Evolutionary conservation across 1,140 invertebrate species (phyloP).

Genomic region (Tetranychus urticae): DNA sequence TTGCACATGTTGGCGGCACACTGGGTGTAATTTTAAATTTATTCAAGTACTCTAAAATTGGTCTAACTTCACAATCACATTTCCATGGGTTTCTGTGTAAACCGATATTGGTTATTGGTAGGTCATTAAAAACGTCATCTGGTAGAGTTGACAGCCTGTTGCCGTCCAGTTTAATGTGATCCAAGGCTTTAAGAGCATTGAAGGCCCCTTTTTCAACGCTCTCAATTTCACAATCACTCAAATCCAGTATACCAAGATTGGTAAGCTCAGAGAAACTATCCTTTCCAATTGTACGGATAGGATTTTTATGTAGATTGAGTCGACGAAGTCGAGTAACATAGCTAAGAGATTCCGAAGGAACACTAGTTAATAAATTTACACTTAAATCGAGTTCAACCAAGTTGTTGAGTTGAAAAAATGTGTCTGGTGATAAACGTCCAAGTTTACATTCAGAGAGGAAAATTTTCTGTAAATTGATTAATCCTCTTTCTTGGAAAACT

Average conservation of each 20-base stretch:
- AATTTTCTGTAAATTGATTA: slow-evolving; percentile 64
- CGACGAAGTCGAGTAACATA: slow-evolving; percentile 44
- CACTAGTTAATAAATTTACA: slow-evolving; percentile 35
- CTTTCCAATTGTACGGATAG: slow-evolving; percentile 36
- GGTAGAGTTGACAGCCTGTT: slow-evolving; percentile 34
- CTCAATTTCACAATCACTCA: slow-evolving; percentile 52
- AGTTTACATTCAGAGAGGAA: slow-evolving; percentile 55
- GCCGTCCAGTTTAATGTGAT: slow-evolving; percentile 46
- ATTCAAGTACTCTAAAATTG: slow-evolving; percentile 47
- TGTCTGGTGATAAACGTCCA: slow-evolving; percentile 45
- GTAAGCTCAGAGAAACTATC: slow-evolving; percentile 39
- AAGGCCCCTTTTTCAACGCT: slow-evolving; percentile 43
- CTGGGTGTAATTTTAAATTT: slow-evolving; percentile 43
- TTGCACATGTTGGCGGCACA: slow-evolving; percentile 36
- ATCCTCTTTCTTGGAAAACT: slow-evolving; percentile 46
- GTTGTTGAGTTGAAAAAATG: slow-evolving; percentile 16
- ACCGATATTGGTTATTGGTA: slow-evolving; percentile 45
- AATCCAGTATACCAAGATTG: slow-evolving; percentile 36
- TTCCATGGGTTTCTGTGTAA: slow-evolving; percentile 53
- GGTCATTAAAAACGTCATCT: slow-evolving; percentile 25
- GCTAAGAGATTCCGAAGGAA: slow-evolving; percentile 42
- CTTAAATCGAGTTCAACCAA: slow-evolving; percentile 49
- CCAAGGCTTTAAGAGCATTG: slow-evolving; percentile 38
- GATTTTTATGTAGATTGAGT: slow-evolving; percentile 42
- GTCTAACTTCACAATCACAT: slow-evolving; percentile 46